Conservation (phyloP, 2,888 invertebrate genomes). For the Protonemura montana region DNA sequence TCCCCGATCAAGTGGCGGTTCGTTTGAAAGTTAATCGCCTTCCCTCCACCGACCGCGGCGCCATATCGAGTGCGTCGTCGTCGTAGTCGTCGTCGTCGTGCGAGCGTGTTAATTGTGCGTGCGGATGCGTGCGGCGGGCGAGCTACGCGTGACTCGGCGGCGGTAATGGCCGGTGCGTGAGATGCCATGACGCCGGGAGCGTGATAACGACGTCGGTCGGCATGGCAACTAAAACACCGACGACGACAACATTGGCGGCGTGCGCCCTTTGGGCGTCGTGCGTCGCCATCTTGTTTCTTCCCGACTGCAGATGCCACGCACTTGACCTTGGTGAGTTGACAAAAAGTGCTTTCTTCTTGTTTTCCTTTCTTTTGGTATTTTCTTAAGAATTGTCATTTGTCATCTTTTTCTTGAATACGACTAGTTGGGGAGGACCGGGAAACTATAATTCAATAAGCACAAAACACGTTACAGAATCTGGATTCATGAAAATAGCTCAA, state of each 20-base stretch:
- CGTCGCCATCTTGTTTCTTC: constrained; percentile 35
- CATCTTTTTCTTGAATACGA: not conserved
- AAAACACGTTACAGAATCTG: no score
- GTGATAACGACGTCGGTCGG: constrained; percentile 42
- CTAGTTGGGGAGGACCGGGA: not conserved
- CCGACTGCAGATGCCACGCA: constrained; percentile 32
- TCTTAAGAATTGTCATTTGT: not conserved
- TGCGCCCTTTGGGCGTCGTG: constrained; percentile 31
- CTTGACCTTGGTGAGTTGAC: constrained; percentile 46
- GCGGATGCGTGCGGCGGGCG: not conserved
- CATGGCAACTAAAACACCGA: constrained; percentile 43
- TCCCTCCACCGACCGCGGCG: no score
- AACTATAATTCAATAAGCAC: no score
- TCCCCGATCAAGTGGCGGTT: no score
- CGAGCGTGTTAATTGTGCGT: not conserved
- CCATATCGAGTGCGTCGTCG: no score
- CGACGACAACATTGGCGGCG: constrained; percentile 40
- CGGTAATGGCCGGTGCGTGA: constrained; percentile 41
- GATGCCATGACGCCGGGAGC: constrained; percentile 35
- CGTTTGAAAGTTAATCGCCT: no score
- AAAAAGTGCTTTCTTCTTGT: no score
- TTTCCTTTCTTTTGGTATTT: no score
- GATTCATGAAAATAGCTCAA: not conserved
- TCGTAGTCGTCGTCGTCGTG: not conserved
- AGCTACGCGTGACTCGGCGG: not conserved